A percentile compares a stretch with the other conserved stretches of the same genome.
These are phyloP conservation scores for Patella caerulea DNA, from an alignment of 2,888 invertebrate genomes.

Conservation along the genomic window DNA sequence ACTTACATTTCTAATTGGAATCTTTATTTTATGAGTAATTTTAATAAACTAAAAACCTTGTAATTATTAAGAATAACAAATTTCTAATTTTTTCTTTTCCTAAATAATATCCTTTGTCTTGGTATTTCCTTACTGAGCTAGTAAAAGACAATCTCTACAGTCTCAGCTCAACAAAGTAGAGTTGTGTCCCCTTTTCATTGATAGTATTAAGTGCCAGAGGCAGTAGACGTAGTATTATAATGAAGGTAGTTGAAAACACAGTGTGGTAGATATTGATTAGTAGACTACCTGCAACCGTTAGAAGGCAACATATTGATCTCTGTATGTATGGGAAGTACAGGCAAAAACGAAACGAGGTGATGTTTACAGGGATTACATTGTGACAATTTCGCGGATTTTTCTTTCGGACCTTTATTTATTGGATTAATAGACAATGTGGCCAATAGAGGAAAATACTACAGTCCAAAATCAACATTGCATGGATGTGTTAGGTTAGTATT, in stretches of 20 bases:
- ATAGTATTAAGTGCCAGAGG: too few species aligned
- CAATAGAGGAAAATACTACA: background rate
- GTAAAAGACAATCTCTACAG: too few species aligned
- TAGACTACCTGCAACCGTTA: background rate
- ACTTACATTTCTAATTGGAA: too few species aligned
- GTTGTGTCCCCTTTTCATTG: too few species aligned
- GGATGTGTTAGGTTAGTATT: conserved; percentile 8
- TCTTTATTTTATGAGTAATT: too few species aligned
- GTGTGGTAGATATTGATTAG: background rate
- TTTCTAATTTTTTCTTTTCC: too few species aligned
- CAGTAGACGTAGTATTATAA: background rate
- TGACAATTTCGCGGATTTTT: background rate
- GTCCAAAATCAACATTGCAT: background rate
- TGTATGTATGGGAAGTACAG: conserved; percentile 3
- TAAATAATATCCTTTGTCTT: too few species aligned
- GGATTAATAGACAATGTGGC: conserved; percentile 7
- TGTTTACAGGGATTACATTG: conserved; percentile 1
- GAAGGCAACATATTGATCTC: conserved; percentile 2
- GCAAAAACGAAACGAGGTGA: background rate
- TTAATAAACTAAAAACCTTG: too few species aligned
- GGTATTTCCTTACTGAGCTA: too few species aligned
- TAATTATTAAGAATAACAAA: too few species aligned
- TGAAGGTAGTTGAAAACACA: background rate
- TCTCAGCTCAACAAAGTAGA: too few species aligned
- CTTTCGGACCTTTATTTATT: background rate